A percentile compares a stretch with the other conserved stretches of the same genome.
phyloP scores from a whole-genome alignment of 1,140 invertebrate species.

The Vanessa tameamea region DNA sequence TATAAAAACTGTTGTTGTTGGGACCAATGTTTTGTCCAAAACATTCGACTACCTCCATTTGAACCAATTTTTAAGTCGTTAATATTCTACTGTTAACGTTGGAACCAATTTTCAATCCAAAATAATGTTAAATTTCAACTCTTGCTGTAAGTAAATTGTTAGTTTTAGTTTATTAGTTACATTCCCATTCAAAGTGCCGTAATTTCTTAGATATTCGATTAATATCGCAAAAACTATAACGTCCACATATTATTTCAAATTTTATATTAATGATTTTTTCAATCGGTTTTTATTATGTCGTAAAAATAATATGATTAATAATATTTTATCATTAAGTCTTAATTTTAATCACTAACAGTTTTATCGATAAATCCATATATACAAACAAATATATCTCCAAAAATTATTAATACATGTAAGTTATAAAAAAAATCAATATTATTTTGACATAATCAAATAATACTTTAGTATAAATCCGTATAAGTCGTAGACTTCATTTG shows the following conservation, averaged over 20 bases:
- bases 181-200: no score
- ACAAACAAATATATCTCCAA: not conserved
- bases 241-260: not conserved
- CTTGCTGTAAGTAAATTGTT: no score
- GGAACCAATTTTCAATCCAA: no score
- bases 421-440: not conserved
- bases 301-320: slow-evolving; percentile 4
- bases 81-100: no score
- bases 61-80: no score
- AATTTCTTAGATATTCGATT: not conserved
- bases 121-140: no score
- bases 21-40: no score
- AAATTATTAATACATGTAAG: not conserved
- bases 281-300: not conserved
- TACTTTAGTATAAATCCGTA: not conserved
- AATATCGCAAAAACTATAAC: no score
- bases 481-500: not conserved
- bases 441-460: not conserved
- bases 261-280: not conserved
- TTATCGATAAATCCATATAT: not conserved
- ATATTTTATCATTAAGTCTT: not conserved
- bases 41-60: no score
- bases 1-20: no score
- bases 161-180: no score
- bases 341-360: not conserved